phyloP scores from a whole-genome alignment of 2,113 vertebrate genomes.

The Psittacula cyanocephala region DNA sequence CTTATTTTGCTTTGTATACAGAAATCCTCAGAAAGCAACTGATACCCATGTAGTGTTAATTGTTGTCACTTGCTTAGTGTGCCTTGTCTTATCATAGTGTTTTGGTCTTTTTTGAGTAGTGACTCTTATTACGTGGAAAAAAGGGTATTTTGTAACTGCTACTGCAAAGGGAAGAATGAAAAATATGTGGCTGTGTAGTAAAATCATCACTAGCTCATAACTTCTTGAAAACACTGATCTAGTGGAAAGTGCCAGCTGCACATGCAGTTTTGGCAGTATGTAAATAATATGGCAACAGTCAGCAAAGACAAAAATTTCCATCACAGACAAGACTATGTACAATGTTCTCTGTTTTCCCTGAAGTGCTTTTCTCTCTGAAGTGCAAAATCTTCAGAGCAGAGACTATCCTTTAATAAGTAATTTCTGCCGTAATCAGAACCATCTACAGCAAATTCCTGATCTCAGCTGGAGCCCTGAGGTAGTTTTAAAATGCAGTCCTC shows the following conservation, averaged over 20 bases:
- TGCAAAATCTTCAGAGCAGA: not conserved
- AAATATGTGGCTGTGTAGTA: not conserved
- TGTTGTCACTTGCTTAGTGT: rapidly evolving
- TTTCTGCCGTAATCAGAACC: not conserved
- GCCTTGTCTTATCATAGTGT: not conserved
- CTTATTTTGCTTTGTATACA: rapidly evolving
- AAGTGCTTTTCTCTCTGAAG: not conserved
- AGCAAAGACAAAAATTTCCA: conserved; percentile 3
- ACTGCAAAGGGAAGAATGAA: not conserved
- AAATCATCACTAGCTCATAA: not conserved
- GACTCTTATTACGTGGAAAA: not conserved
- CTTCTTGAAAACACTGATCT: conserved; percentile 28
- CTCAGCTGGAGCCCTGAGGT: not conserved
- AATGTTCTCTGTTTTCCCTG: not conserved
- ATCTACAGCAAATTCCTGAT: not conserved
- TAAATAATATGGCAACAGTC: not conserved
- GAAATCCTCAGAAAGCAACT: not conserved
- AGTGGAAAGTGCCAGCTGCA: conserved; percentile 22
- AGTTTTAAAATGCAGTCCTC: not conserved
- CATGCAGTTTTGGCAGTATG: not conserved
- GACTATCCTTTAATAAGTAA: not conserved
- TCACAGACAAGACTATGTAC: not conserved
- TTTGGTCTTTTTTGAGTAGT: not conserved
- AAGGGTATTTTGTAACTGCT: not conserved
- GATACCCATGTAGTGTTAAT: not conserved